phyloP scores from a whole-genome alignment of 2,113 vertebrate species.

The Anarhynchus alexandrinus region DNA sequence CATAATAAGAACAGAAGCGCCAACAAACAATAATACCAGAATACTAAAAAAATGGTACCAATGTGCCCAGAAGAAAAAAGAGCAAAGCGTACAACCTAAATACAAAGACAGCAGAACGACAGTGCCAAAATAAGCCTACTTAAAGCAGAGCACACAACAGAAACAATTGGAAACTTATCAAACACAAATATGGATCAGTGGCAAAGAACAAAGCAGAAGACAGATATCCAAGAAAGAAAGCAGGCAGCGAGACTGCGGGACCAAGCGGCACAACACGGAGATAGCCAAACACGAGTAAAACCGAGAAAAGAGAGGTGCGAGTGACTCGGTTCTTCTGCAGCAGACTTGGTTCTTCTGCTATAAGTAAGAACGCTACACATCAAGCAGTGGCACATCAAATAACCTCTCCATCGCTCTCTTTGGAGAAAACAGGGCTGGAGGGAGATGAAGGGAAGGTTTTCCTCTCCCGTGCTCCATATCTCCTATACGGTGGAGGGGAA shows the following conservation, averaged over 20 bases:
- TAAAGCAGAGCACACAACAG: neutral
- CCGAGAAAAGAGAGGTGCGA: neutral
- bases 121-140: neutral
- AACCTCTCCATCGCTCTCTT: neutral
- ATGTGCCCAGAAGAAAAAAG: neutral
- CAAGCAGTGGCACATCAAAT: neutral
- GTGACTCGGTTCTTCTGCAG: neutral
- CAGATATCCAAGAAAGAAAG: neutral
- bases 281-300: rapidly evolving
- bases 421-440: neutral
- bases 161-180: neutral
- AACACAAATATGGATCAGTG: neutral
- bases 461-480: neutral
- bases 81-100: neutral
- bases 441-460: neutral
- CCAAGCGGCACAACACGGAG: neutral
- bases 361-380: rapidly evolving
- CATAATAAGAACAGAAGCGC: neutral
- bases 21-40: neutral
- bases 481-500: neutral
- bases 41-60: neutral
- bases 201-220: neutral
- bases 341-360: neutral
- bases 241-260: neutral
- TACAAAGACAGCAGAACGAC: neutral